Evolutionary conservation across 2,888 invertebrate species (phyloP).

Genomic region (Drosophila sordidapex): DNA sequence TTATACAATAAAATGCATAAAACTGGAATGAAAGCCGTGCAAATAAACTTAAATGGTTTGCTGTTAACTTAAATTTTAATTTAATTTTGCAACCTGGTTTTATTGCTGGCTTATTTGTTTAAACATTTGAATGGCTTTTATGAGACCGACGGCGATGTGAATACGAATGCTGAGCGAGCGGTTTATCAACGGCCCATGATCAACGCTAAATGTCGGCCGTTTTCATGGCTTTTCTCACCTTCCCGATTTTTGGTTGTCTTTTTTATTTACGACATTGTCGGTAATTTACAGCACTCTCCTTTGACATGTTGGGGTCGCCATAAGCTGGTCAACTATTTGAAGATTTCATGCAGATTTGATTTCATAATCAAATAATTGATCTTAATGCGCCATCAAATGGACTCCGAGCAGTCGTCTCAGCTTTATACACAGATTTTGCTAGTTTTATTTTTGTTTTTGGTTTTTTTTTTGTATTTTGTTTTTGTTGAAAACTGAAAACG

Average conservation of each 20-base stretch:
- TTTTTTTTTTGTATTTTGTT: slow-evolving; percentile 12
- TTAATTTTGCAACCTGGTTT: slow-evolving; percentile 67
- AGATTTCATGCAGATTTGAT: slow-evolving; percentile 82
- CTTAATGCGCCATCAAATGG: slow-evolving; percentile 83
- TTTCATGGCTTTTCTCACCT: slow-evolving; percentile 57
- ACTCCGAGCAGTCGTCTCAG: slow-evolving; percentile 28
- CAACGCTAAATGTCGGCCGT: slow-evolving; percentile 47
- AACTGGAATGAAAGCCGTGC: slow-evolving; percentile 36
- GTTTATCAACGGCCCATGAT: slow-evolving; percentile 66
- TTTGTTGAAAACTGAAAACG: slow-evolving; percentile 31
- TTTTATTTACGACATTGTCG: slow-evolving; percentile 14
- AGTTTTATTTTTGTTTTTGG: slow-evolving; percentile 10
- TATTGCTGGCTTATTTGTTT: slow-evolving; percentile 50
- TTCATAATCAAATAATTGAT: slow-evolving; percentile 84
- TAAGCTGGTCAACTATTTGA: slow-evolving; percentile 70
- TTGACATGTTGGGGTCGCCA: slow-evolving; percentile 62
- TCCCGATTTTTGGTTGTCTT: slow-evolving; percentile 16
- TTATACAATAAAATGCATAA: slow-evolving; percentile 1
- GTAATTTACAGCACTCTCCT: slow-evolving; percentile 59
- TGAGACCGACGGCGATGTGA: slow-evolving; percentile 10
- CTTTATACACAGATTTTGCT: slow-evolving; percentile 9
- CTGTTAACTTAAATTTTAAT: slow-evolving; percentile 56
- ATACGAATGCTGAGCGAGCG: slow-evolving; percentile 42
- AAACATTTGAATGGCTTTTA: slow-evolving; percentile 48
- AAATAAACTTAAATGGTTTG: slow-evolving; percentile 61